Evolutionary conservation across 2,797 vertebrate species (phyloP).

Genomic region (Enteromius unitaeniatus): DNA sequence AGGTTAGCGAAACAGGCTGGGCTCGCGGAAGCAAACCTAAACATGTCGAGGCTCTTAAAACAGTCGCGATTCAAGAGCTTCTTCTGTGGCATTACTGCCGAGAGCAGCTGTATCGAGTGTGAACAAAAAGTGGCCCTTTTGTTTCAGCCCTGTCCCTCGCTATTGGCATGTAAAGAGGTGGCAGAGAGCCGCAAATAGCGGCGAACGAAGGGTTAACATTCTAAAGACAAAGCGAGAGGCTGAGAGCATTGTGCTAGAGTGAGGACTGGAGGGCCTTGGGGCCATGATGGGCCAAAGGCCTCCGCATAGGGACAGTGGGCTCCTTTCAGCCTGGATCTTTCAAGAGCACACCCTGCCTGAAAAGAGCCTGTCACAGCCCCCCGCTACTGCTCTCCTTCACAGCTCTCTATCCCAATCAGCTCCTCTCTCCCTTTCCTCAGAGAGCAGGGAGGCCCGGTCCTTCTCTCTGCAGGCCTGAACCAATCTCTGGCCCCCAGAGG

Average conservation of each 20-base stretch:
- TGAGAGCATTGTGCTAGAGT: conserved; percentile 70
- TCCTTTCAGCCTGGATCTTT: conserved; percentile 61
- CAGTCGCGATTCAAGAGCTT: conserved; percentile 39
- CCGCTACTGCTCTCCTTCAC: conserved; percentile 50
- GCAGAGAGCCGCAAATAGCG: conserved; percentile 65
- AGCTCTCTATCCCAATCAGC: conserved; percentile 57
- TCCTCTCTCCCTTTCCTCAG: conserved; percentile 51
- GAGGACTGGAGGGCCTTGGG: conserved; percentile 67
- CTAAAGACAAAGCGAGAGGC: conserved; percentile 77
- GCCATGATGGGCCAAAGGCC: conserved; percentile 70
- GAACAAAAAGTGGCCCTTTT: conserved; percentile 54
- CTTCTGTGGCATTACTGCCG: conserved; percentile 39
- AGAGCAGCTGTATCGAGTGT: conserved; percentile 58
- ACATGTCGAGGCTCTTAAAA: conserved; percentile 37
- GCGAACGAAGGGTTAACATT: conserved; percentile 76
- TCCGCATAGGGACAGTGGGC: conserved; percentile 58
- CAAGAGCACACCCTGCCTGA: conserved; percentile 62
- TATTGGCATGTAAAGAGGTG: conserved; percentile 63
- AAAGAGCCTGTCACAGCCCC: conserved; percentile 62
- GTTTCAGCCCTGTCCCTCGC: conserved; percentile 51
- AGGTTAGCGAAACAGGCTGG: conserved; percentile 47
- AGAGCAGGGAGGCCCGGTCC: conserved; percentile 56
- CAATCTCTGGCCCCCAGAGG: conserved; percentile 62
- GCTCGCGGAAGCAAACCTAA: conserved; percentile 33
- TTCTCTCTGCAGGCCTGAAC: conserved; percentile 60